phyloP scores from a whole-genome alignment of 2,888 invertebrate species.

The Drosophila anomalata region DNA sequence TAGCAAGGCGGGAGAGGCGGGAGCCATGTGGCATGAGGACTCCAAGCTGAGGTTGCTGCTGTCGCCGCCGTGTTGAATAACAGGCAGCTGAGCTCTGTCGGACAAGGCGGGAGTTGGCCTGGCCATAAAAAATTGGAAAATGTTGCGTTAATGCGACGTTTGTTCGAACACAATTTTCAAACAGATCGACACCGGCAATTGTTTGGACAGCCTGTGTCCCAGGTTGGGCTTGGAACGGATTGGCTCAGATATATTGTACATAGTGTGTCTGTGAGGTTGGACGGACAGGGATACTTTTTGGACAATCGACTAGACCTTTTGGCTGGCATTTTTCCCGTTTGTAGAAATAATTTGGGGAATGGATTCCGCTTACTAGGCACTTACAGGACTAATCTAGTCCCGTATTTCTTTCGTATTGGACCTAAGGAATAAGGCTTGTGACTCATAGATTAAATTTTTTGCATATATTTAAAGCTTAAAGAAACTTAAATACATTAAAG shows the following conservation, averaged over 20 bases:
- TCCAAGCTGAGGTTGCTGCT: conserved; percentile 38
- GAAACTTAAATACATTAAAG: too few relatives aligned
- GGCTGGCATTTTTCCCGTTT: not conserved
- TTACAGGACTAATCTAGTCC: not conserved
- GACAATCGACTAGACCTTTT: conserved; percentile 3
- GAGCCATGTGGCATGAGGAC: conserved; percentile 7
- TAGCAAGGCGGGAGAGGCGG: conserved; percentile 1
- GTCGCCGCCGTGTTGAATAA: conserved; percentile 71
- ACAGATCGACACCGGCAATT: conserved; percentile 75
- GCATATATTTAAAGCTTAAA: too few relatives aligned
- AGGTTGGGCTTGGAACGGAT: conserved; percentile 25
- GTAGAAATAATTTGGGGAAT: not conserved
- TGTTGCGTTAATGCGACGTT: conserved; percentile 78
- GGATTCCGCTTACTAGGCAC: not conserved
- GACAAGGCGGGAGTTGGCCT: conserved; percentile 44
- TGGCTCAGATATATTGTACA: conserved; percentile 4
- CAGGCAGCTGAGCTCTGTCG: conserved; percentile 67
- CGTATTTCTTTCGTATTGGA: too few relatives aligned
- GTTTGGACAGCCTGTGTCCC: conserved; percentile 66
- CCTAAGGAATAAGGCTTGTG: not conserved
- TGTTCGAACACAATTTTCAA: conserved; percentile 76
- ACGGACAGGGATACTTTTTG: conserved; percentile 13
- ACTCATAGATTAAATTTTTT: too few relatives aligned
- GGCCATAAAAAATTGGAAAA: conserved; percentile 70
- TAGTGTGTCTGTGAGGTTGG: not conserved